These are phyloP conservation scores for Globia sparganii DNA, from an alignment of 2,888 invertebrate species.

Conservation along the genomic window DNA sequence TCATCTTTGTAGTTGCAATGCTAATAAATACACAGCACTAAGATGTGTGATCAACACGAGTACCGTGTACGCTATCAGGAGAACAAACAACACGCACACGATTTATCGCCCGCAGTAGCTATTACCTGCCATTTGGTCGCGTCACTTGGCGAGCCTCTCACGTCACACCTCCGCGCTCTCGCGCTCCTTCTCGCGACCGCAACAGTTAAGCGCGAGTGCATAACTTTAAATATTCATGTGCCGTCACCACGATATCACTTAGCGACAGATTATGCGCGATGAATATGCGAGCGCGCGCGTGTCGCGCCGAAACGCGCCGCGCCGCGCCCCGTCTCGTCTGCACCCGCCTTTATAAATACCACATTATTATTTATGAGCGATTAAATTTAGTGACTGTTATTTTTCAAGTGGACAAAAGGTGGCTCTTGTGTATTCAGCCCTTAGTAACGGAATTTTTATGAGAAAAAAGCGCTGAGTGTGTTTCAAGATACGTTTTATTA, in stretches of 20 bases:
- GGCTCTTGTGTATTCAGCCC: constrained; percentile 40
- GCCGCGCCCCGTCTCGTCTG: constrained; percentile 19
- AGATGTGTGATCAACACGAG: not conserved
- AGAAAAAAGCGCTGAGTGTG: not conserved
- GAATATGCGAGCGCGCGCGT: constrained; percentile 69
- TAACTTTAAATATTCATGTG: constrained; percentile 71
- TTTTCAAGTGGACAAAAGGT: constrained; percentile 50
- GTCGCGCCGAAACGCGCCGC: constrained; percentile 23
- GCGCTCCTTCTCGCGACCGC: constrained; percentile 28
- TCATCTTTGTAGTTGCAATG: not conserved
- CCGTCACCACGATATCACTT: constrained; percentile 52
- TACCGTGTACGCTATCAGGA: not conserved
- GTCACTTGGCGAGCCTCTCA: constrained; percentile 18
- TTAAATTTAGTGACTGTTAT: constrained; percentile 54
- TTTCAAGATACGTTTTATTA: too few relatives aligned
- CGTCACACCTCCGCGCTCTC: constrained; percentile 1
- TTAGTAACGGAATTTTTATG: constrained; percentile 23
- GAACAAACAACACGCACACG: not conserved
- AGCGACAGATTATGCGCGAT: constrained; percentile 69
- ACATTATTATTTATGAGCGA: constrained; percentile 66
- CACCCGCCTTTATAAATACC: constrained; percentile 54
- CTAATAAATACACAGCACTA: not conserved
- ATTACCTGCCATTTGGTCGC: constrained; percentile 10
- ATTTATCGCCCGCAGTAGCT: not conserved
- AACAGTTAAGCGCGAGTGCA: constrained; percentile 66